Evolutionary conservation across 2,113 vertebrate species (phyloP).

Genomic region (Ceyx margarethae): DNA sequence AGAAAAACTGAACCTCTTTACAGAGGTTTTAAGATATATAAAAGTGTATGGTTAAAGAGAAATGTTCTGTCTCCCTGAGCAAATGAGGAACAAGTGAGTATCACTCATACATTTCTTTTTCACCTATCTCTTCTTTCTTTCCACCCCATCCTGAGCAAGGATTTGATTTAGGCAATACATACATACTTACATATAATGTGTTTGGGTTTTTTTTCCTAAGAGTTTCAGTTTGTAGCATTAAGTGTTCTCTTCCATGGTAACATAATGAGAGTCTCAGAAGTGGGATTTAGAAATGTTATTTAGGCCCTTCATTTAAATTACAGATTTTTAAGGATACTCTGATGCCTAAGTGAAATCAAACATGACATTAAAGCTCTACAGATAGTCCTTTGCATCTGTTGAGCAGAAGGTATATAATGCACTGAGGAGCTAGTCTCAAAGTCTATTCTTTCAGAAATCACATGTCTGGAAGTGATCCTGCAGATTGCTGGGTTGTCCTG

Average conservation of each 20-base stretch:
- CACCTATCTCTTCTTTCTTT: background rate
- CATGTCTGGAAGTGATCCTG: background rate
- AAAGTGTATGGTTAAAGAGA: background rate
- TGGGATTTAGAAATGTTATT: background rate
- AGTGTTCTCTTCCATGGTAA: background rate
- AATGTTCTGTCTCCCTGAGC: background rate
- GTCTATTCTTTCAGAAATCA: background rate
- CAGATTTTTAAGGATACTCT: background rate
- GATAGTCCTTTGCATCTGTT: background rate
- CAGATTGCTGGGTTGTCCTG: background rate
- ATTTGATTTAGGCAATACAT: background rate
- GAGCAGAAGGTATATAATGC: background rate
- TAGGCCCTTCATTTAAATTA: background rate
- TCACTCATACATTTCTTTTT: background rate
- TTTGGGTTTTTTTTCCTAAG: background rate
- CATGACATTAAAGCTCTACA: background rate
- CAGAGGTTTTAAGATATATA: background rate
- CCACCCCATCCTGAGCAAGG: background rate
- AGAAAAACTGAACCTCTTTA: constrained; percentile 1
- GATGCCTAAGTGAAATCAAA: background rate
- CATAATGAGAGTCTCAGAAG: background rate
- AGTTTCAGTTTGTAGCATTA: background rate
- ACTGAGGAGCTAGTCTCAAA: background rate
- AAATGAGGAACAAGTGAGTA: background rate
- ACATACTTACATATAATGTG: background rate